Base-by-base conservation (phyloP, 2,888 invertebrate species). In the Empis stercorea region DNA sequence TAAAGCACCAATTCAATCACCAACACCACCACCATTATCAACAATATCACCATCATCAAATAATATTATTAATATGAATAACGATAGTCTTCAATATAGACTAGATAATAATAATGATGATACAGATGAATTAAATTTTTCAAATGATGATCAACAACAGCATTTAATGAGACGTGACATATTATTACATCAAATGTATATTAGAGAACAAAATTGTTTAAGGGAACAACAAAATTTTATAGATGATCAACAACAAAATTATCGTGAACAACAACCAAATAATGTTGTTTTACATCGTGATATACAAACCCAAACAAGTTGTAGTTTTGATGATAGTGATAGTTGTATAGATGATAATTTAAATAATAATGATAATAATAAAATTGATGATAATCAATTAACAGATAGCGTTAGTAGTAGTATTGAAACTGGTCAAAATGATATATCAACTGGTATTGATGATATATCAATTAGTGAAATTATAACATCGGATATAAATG, bases 1-100 rank as follows among this genome's bases (percentile, higher is more conserved):
- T 43, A 51, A 51, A 49, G 49, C 49, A 41, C 46, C 51, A 17
- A 39, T 43, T 11, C 14, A 45, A 39, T 45, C 44, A 40, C 43
- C 53, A 34, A 42, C 49, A 43, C 44, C 49, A 30, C 48, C 45
- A 13, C 39, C 50, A 23, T 45, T 47, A 34, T 14, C 51, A 45
- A 39, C 50, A 30, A 37, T 37, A 51, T 13, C 16, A 32, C 32
- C 34, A 34, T 13, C n/a, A 20, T 10, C n/a, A 40, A 10, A 40
- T 23, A 23, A 27, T 27, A 7, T 13, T 14, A 10, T n/a, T 14
- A 40, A 40, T 40, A 20, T 20, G 20, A 40, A 4, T 13, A 40
- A 23, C 20, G 23, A 40, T 23, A 40, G 10, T 40, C 14, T 14
- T 27, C 20, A 40, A 23, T n/a, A n/a, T 40, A 14, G 13, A 14